Base-by-base conservation (phyloP, 2,888 invertebrate species). In the Cephus rjabovi region DNA sequence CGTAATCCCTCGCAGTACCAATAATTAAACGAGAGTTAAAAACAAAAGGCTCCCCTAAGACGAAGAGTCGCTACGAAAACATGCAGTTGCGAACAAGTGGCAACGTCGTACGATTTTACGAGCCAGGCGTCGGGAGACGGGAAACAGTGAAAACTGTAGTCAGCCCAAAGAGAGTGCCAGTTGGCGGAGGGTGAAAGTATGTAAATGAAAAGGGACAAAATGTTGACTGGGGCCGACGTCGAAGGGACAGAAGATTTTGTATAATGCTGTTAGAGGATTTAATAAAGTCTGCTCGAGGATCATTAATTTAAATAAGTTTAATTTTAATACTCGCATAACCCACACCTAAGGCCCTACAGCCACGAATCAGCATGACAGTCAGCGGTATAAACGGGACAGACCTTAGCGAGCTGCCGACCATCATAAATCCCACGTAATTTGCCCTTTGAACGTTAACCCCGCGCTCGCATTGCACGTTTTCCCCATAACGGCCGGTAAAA, bases 381-480 rank as follows among this genome's bases (percentile, higher is more conserved):
- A 34, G 31, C 12, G 71, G 12, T 71, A 71, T 71, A 12, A 71
- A 71, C 71, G 71, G n/a, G 9, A 23, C 9, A 56, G 56, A 23
- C 56, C 56, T 9, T 23, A 56, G 23, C 23, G 56, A 23, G 56
- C 56, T 56, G 56, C 9, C 23, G 56, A 9, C 71, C 79, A 76
- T 77, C 76, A 31, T 85, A 84, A 85, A 84, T 84, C 77, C 82
- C 76, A 74, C 76, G 82, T 85, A 84, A 86, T 85, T 85, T 81
- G 82, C 84, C 81, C 82, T 86, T 84, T 80, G 74, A 77, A 75
- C 84, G 81, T 86, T 85, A 87, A 86, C 85, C 81, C 79, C 78
- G 79, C 80, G 82, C 81, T 82, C 84, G 87, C 83, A 84, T 82
- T 76, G 78, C 78, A 83, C 87, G 86, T 86, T 83, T 85, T 83